Evolutionary conservation across 2,113 vertebrate species (phyloP), one percentile per base, ranked within the genome.

Genomic region (Raja brachyura): DNA sequence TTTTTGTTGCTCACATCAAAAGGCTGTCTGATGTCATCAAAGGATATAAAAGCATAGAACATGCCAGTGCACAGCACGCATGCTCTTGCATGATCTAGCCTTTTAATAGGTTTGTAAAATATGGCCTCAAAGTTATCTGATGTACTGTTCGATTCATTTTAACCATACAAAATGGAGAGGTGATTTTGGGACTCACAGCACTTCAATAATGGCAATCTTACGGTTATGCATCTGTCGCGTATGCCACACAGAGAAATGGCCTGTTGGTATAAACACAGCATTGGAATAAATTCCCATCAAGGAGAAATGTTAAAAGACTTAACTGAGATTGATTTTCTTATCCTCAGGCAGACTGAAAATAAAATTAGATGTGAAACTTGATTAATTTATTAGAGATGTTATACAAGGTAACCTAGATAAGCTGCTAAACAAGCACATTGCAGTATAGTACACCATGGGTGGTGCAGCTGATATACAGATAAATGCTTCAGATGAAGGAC

Each of bases 11-110:
- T 95, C 93, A 96, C 95, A 96, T 97, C 96, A 97, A 97, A 97
- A 95, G 95, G 93, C 94, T 96, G 96, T 97, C 96, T 96, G 95
- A 96, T 96, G 94, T 95, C 96, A 96, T 96, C 94, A 95, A 96
- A 96, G 95, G 95, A 96, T 95, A 93, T 93, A 93, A 95, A 81
- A 95, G 94, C 63, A 94, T 93, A 94, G 93, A 75, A 93, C 94
- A 93, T 33, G 28, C 33, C 94, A 4, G 93, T 94, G 63, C 94
- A 94, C 95, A 94, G 93, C 94, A 93, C 59, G 16, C 28, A 28
- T 31, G 59, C 59, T 88, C 59, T 63, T 63, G 28, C n/a, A 88
- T 63, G 28, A 88, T 66, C 61, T 88, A 63, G 10, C 83, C 83
- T 63, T 63, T 88, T 88, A 88, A 88, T 88, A 61, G n/a, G 28